phyloP scores from a whole-genome alignment of 2,888 invertebrate species.

The Eilema sororculum region DNA sequence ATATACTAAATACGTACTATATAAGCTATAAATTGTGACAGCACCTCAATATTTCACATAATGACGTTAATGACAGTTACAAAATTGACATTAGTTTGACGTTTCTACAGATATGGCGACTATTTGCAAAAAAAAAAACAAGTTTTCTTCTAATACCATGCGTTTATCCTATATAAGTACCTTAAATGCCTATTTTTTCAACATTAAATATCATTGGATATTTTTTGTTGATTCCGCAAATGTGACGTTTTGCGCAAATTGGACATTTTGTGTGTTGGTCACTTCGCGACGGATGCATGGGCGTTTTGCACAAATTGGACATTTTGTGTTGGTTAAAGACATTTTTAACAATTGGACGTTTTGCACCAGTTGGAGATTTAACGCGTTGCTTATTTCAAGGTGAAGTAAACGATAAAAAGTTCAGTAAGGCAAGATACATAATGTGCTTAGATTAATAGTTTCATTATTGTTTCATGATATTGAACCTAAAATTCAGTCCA shows the following conservation, averaged over 20 bases:
- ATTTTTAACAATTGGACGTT: neutral
- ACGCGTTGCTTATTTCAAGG: neutral
- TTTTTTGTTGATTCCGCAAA: too few species aligned
- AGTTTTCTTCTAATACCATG: neutral
- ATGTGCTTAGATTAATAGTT: neutral
- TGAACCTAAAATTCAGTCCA: too few species aligned
- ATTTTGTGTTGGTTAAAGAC: too few species aligned
- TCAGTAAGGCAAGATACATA: constrained; percentile 1
- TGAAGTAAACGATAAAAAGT: neutral
- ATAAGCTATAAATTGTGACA: constrained; percentile 45
- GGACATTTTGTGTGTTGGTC: too few species aligned
- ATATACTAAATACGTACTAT: constrained; percentile 19
- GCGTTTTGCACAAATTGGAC: too few species aligned
- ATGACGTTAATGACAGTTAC: constrained; percentile 8
- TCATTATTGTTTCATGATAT: too few species aligned
- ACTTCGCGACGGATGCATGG: too few species aligned
- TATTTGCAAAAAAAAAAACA: neutral
- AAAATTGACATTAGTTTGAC: constrained; percentile 33
- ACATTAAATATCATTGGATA: too few species aligned
- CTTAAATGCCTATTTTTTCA: too few species aligned
- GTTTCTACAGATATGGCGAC: constrained; percentile 8
- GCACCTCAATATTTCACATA: constrained; percentile 34
- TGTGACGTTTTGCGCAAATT: too few species aligned
- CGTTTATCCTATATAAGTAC: too few species aligned
- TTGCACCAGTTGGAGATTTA: neutral